phyloP scores from a whole-genome alignment of 2,113 vertebrate genomes.

The Bubo blakistoni region DNA sequence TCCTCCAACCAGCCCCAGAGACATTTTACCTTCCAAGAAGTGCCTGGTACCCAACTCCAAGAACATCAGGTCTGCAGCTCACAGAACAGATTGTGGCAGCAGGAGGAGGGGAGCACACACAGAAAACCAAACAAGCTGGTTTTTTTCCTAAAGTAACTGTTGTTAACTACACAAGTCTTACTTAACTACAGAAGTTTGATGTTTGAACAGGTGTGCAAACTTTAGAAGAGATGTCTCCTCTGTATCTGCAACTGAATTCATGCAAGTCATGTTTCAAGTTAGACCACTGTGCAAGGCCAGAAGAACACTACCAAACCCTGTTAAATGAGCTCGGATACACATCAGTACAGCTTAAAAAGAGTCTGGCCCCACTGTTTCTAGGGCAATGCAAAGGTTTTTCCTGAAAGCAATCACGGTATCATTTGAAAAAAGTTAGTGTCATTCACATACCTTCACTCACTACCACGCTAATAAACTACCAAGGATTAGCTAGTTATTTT shows the following conservation, averaged over 20 bases:
- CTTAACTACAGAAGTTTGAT: background rate
- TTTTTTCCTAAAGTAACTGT: background rate
- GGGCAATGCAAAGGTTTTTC: background rate
- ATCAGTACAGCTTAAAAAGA: background rate
- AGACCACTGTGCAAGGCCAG: background rate
- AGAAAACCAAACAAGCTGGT: background rate
- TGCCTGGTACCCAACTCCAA: background rate
- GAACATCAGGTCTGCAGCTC: background rate
- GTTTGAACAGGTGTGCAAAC: background rate
- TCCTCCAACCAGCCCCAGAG: background rate
- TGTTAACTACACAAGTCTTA: background rate
- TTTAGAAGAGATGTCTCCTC: background rate
- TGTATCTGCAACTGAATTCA: background rate
- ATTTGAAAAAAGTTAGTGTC: background rate
- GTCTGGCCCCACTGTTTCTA: background rate
- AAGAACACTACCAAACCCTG: background rate
- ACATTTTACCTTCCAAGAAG: no score
- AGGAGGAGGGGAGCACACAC: fast-evolving
- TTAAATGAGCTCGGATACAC: background rate
- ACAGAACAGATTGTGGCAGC: background rate
- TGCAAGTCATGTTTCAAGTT: background rate
- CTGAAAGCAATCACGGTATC: background rate
- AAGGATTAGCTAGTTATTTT: background rate
- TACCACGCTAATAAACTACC: background rate
- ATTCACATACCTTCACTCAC: background rate